These are phyloP conservation scores for Vireo griseus DNA, from an alignment of 2,797 vertebrate species.

Conservation along the genomic window DNA sequence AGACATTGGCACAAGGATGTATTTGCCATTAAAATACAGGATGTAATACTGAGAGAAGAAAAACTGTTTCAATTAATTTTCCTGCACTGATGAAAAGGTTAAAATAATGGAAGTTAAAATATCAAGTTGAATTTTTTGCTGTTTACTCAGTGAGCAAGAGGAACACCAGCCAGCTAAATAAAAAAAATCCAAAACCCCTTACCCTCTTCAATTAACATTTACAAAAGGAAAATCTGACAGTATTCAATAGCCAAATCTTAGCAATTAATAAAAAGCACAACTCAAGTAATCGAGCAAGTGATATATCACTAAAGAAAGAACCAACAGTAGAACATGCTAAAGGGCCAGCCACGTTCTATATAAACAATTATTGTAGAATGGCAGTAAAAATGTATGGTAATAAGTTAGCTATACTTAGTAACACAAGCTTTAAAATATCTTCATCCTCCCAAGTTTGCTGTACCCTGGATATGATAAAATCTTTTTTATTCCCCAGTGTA, in stretches of 20 bases:
- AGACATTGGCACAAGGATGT: background rate
- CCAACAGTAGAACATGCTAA: background rate
- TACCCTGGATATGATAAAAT: slow-evolving; percentile 61
- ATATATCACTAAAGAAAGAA: background rate
- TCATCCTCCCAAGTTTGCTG: slow-evolving; percentile 48
- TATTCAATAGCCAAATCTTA: background rate
- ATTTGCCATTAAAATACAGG: background rate
- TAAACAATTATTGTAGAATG: slow-evolving; percentile 54
- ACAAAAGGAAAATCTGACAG: background rate
- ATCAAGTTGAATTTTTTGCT: background rate
- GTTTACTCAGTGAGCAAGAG: background rate
- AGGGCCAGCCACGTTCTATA: background rate
- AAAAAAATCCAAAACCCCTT: background rate
- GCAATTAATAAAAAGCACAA: background rate
- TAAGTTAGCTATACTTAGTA: slow-evolving; percentile 70
- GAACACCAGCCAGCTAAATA: background rate
- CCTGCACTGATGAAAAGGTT: background rate
- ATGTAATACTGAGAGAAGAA: background rate
- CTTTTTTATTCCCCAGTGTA: background rate
- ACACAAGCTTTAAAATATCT: slow-evolving; percentile 70
- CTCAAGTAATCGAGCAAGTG: background rate
- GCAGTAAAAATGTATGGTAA: slow-evolving; percentile 61
- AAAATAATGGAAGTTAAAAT: background rate
- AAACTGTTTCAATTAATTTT: background rate
- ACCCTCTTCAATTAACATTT: background rate